These are phyloP conservation scores for Coptodon rendalli DNA, from an alignment of 2,113 vertebrate genomes.

Conservation along the genomic window DNA sequence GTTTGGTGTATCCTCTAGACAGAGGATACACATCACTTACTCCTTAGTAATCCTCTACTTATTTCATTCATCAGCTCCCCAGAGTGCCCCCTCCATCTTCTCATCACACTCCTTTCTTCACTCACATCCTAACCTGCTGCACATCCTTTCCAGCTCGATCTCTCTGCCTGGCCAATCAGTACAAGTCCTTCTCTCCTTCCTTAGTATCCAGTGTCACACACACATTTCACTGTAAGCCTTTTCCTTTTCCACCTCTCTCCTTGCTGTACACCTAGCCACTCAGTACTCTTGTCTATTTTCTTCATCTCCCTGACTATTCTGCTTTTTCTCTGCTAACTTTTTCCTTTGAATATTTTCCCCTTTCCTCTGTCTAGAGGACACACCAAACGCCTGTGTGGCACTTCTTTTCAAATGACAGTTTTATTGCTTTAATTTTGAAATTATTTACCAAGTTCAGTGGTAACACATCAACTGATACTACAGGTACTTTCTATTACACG, in stretches of 20 bases:
- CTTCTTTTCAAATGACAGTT: not conserved
- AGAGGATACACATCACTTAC: not conserved
- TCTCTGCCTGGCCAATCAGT: not conserved
- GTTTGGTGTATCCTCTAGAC: fast-evolving
- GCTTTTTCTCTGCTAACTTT: not conserved
- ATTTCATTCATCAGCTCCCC: not conserved
- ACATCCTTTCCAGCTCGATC: not conserved
- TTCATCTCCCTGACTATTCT: no score
- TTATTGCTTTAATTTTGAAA: not conserved
- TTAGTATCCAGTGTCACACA: not conserved
- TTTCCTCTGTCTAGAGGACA: not conserved
- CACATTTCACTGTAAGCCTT: not conserved
- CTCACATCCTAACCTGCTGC: not conserved
- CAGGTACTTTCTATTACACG: not conserved
- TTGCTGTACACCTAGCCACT: no score
- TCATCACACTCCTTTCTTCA: not conserved
- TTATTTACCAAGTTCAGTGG: not conserved
- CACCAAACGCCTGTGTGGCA: fast-evolving
- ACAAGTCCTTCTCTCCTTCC: not conserved
- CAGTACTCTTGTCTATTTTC: no score
- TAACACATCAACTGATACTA: not conserved
- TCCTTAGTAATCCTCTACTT: not conserved
- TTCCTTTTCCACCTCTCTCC: no score
- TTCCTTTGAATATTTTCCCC: not conserved
- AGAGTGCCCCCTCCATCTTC: fast-evolving